A percentile compares a stretch with the other conserved stretches of the same genome.
These are phyloP conservation scores for Vanessa atalanta DNA, from an alignment of 1,140 invertebrate genomes.

Conservation along the genomic window DNA sequence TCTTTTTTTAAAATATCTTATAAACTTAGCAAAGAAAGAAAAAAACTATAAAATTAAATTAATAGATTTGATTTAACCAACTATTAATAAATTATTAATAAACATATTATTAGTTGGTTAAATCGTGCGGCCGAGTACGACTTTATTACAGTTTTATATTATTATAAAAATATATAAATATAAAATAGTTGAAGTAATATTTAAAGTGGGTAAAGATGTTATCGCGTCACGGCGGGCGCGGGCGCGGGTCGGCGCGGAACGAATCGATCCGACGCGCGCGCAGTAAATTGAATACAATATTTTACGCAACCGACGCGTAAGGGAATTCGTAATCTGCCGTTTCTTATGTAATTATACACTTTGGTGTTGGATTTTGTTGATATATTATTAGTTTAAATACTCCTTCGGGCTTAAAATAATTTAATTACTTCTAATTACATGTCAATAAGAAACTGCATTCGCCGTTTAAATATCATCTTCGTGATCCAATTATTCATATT, in stretches of 20 bases:
- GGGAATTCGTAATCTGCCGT: not conserved
- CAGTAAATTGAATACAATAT: slow-evolving; percentile 43
- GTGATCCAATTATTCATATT: too few relatives aligned
- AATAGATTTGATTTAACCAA: too few relatives aligned
- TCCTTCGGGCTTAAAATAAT: not conserved
- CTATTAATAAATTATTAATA: too few relatives aligned
- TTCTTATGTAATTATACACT: not conserved
- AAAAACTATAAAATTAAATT: too few relatives aligned
- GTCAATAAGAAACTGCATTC: too few relatives aligned
- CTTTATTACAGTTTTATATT: not conserved
- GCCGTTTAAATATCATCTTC: too few relatives aligned
- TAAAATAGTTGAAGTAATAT: not conserved
- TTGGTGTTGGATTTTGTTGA: not conserved
- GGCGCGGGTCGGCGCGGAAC: slow-evolving; percentile 33
- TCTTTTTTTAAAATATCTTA: too few relatives aligned
- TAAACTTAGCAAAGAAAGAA: too few relatives aligned
- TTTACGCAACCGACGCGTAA: slow-evolving; percentile 12
- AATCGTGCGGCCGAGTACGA: too few relatives aligned
- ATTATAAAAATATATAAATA: not conserved
- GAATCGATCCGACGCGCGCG: slow-evolving; percentile 36
- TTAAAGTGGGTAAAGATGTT: slow-evolving; percentile 25
- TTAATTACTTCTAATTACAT: not conserved
- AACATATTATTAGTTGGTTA: too few relatives aligned
- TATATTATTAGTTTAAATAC: slow-evolving; percentile 2
- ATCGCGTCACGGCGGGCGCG: slow-evolving; percentile 13